Base-by-base conservation (phyloP, 2,113 vertebrate species). In the Taxidea taxus region DNA sequence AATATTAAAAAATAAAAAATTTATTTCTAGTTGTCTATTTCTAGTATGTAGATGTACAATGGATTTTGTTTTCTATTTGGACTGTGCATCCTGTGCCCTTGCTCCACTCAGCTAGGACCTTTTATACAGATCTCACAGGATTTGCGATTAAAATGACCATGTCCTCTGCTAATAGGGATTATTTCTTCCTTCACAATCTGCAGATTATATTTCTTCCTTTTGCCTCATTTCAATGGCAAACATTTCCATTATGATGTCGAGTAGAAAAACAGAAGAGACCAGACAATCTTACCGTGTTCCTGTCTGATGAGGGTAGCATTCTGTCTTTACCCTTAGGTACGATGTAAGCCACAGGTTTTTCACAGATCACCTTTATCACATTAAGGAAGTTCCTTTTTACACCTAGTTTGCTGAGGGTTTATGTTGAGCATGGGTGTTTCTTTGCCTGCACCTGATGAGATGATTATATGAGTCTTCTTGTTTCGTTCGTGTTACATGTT, bases 61-160 rank as follows among this genome's bases (percentile, higher is more conserved):
- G 78, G 29, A 29, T 66, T 66, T 66, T 64, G 31, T 64, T 62
- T 34, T 56, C 31, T 64, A 44, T 44, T 12, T 16, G 37, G 31
- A 31, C 16, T 3, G 13, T 18, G 2, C 18, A 54, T 34, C 62
- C 39, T 25, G 39, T 47, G 56, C n/a, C 27, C 66, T 34, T 42
- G 78, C 42, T 42, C 23, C 21, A 4, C 23, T 14, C 27, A 10
- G 0, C 64, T 20, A 31, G 91, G 70, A 78, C 27, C 34, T 72
- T 60, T 21, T 10, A 20, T 16, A 13, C 4, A 20, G 44, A 7
- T 20, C 20, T 37, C 27, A 8, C 7, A 12, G 20, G 15, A 34
- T n/a, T 13, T 42, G 66, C 4, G 2, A 7, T 0, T 12, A 42
- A 47, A 25, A 16, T 4, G 66, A 47, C 27, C 16, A 2, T 0